These are phyloP conservation scores for Drosophila imparisetae DNA, from an alignment of 2,888 invertebrate genomes.

Conservation along the genomic window DNA sequence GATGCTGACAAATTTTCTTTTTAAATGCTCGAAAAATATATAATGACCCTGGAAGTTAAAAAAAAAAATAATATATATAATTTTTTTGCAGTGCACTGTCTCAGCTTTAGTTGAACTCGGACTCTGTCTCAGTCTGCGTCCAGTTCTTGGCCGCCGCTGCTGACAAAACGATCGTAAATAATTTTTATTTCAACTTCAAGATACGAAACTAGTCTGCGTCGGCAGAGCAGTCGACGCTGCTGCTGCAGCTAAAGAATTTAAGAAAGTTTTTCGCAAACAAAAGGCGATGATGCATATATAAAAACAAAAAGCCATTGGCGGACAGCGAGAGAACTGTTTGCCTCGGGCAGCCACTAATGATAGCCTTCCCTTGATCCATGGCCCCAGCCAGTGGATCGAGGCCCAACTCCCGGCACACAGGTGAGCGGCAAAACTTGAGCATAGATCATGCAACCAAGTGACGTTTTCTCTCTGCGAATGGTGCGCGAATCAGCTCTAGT, in stretches of 20 bases:
- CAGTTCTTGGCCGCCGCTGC: slow-evolving; percentile 66
- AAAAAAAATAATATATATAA: neutral
- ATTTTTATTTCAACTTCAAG: slow-evolving; percentile 82
- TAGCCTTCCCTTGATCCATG: slow-evolving; percentile 70
- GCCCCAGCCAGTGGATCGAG: slow-evolving; percentile 49
- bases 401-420: slow-evolving; percentile 24
- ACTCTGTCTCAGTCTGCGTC: slow-evolving; percentile 39
- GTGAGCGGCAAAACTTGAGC: slow-evolving; percentile 63
- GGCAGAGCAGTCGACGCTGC: slow-evolving; percentile 53
- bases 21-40: neutral
- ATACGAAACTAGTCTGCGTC: slow-evolving; percentile 75
- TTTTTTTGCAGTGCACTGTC: slow-evolving; percentile 7
- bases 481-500: slow-evolving; percentile 27
- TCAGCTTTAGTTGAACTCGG: slow-evolving; percentile 4
- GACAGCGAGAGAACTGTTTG: slow-evolving; percentile 41
- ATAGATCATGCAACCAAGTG: slow-evolving; percentile 76
- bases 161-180: slow-evolving; percentile 84
- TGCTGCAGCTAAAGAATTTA: slow-evolving; percentile 70
- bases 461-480: slow-evolving; percentile 58
- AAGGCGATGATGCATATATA: slow-evolving; percentile 70
- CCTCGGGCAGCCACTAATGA: slow-evolving; percentile 69
- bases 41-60: neutral
- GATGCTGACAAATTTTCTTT: neutral
- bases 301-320: slow-evolving; percentile 28
- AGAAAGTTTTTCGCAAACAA: slow-evolving; percentile 81